phyloP scores from a whole-genome alignment of 2,797 vertebrate genomes.

The Graptemys geographica region DNA sequence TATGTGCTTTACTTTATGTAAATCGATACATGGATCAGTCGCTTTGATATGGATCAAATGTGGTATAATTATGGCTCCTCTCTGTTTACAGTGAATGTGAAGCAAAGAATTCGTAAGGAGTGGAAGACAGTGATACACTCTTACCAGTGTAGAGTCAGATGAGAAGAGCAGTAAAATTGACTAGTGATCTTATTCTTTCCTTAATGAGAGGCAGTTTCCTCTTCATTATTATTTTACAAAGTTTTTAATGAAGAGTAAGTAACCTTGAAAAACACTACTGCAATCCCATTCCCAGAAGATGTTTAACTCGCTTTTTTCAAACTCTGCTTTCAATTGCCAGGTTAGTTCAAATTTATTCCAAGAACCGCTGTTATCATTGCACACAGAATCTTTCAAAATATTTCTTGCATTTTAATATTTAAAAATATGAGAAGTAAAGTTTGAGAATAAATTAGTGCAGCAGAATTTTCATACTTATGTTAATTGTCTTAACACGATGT shows the following conservation, averaged over 20 bases:
- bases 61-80: slow-evolving; percentile 77
- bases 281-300: slow-evolving; percentile 77
- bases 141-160: slow-evolving; percentile 65
- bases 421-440: slow-evolving; percentile 65
- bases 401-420: slow-evolving; percentile 70
- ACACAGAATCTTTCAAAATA: slow-evolving; percentile 71
- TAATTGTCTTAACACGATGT: slow-evolving; percentile 52
- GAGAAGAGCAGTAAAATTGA: slow-evolving; percentile 59
- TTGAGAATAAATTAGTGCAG: slow-evolving; percentile 68
- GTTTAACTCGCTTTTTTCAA: slow-evolving; percentile 71
- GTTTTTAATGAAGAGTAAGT: slow-evolving; percentile 82
- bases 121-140: slow-evolving; percentile 12
- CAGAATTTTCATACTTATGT: slow-evolving; percentile 57
- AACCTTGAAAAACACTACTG: slow-evolving; percentile 82
- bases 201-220: slow-evolving; percentile 77
- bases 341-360: slow-evolving; percentile 75
- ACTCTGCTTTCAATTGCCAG: slow-evolving; percentile 74
- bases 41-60: slow-evolving; percentile 86
- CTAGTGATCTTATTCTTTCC: slow-evolving; percentile 75
- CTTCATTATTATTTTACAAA: slow-evolving; percentile 82
- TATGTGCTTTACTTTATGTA: slow-evolving; percentile 82
- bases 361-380: slow-evolving; percentile 75
- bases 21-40: slow-evolving; percentile 83
- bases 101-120: slow-evolving; percentile 69
- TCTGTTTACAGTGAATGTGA: slow-evolving; percentile 78